A percentile compares a stretch with the other conserved stretches of the same genome.
Conservation (phyloP, 2,888 invertebrate species). For the Dasysyrphus albostriatus region DNA sequence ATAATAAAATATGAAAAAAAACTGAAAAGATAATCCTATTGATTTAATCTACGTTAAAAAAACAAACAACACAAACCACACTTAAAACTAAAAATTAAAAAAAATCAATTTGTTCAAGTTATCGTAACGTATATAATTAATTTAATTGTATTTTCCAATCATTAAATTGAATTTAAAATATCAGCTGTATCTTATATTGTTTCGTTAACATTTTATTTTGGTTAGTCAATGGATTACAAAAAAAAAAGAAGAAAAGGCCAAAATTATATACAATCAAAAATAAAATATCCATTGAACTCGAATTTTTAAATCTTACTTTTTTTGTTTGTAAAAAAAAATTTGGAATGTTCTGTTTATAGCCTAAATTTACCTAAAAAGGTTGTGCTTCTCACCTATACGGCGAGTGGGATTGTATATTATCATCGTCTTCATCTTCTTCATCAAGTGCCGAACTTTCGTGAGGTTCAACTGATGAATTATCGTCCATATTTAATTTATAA, state of each 20-base stretch:
- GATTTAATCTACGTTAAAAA: background rate
- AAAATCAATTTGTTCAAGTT: conserved; percentile 62
- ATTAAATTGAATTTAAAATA: conserved; percentile 1
- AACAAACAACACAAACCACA: conserved; percentile 9
- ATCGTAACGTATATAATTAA: background rate
- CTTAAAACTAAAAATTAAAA: conserved; percentile 13
- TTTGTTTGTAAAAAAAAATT: conserved; percentile 59
- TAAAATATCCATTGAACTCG: conserved; percentile 50
- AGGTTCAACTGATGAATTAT: conserved; percentile 81
- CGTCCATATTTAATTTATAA: conserved; percentile 81
- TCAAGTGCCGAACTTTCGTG: conserved; percentile 80
- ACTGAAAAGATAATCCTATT: too few relatives aligned
- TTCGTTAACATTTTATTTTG: background rate
- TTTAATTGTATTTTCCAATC: conserved; percentile 6
- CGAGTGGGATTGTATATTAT: conserved; percentile 81
- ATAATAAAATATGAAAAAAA: too few relatives aligned
- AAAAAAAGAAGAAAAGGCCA: conserved; percentile 26
- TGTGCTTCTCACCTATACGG: conserved; percentile 82
- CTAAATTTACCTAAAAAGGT: conserved; percentile 80
- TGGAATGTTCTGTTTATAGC: conserved; percentile 77
- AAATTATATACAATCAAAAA: conserved; percentile 38
- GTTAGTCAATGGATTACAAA: conserved; percentile 27
- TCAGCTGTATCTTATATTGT: background rate
- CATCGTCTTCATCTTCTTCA: conserved; percentile 77
- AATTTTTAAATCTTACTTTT: conserved; percentile 29